Evolutionary conservation across 2,888 invertebrate genomes (phyloP).

Genomic region (Scaptodrosophila latifasciaeformis): DNA sequence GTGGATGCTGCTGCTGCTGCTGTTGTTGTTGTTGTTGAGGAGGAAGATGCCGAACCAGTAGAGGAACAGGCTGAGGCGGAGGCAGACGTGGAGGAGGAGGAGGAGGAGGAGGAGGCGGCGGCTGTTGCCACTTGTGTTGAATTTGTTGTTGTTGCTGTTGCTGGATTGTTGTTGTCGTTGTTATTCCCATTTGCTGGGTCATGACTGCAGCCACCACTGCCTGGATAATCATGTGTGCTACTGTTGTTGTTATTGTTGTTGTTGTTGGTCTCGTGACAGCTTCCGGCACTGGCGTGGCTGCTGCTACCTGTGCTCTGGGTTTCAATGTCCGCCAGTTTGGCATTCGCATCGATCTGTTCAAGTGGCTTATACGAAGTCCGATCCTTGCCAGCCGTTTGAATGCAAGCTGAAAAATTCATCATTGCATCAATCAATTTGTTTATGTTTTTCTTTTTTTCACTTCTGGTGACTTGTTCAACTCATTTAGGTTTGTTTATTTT

Average conservation of each 20-base stretch:
- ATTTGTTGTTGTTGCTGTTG: not conserved
- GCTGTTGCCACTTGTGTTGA: slow-evolving; percentile 2
- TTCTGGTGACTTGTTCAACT: too few relatives aligned
- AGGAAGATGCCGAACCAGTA: too few relatives aligned
- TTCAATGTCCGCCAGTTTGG: slow-evolving; percentile 73
- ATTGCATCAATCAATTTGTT: not conserved
- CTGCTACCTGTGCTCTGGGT: slow-evolving; percentile 65
- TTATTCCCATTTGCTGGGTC: not conserved
- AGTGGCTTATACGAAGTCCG: slow-evolving; percentile 81
- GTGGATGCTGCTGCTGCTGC: slow-evolving; percentile 8
- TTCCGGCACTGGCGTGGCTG: slow-evolving; percentile 45
- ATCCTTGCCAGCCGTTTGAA: slow-evolving; percentile 81
- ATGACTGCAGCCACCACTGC: slow-evolving; percentile 27
- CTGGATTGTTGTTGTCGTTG: slow-evolving; percentile 8
- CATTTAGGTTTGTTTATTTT: too few relatives aligned
- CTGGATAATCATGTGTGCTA: slow-evolving; percentile 32
- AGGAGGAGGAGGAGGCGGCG: too few relatives aligned
- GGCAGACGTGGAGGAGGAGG: too few relatives aligned
- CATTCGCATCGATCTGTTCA: slow-evolving; percentile 76
- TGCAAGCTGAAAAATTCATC: slow-evolving; percentile 78
- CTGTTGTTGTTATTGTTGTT: slow-evolving; percentile 44
- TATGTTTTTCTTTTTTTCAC: too few relatives aligned
- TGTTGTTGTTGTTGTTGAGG: slow-evolving; percentile 30
- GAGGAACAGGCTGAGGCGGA: too few relatives aligned
- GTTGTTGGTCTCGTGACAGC: slow-evolving; percentile 43